These are phyloP conservation scores for Drosophila funebris DNA, from an alignment of 1,140 invertebrate species.

Conservation along the genomic window DNA sequence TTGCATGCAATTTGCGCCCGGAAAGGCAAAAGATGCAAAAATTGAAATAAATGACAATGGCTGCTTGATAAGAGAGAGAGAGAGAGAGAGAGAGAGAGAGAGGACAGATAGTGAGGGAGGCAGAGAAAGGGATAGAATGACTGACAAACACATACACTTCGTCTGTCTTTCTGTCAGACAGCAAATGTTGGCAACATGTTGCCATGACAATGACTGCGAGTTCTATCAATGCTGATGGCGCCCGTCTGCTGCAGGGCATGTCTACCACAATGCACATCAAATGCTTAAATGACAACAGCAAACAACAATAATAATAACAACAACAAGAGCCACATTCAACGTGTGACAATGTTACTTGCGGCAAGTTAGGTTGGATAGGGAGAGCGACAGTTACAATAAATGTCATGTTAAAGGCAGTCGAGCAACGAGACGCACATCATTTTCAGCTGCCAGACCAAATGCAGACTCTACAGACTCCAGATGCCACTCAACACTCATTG, in stretches of 20 bases:
- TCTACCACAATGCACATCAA: constrained; percentile 75
- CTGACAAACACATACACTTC: background rate
- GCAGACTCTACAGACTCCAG: constrained; percentile 15
- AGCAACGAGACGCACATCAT: constrained; percentile 65
- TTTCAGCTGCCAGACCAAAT: constrained; percentile 47
- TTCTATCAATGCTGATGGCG: constrained; percentile 46
- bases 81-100: background rate
- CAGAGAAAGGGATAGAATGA: no score
- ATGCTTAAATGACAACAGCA: constrained; percentile 76
- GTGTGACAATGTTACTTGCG: constrained; percentile 44
- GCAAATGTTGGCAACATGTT: constrained; percentile 70
- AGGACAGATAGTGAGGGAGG: background rate
- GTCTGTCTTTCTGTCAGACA: constrained; percentile 41
- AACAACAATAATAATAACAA: constrained; percentile 36
- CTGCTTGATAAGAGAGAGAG: constrained; percentile 47
- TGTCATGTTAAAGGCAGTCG: constrained; percentile 77
- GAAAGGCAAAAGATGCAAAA: constrained; percentile 63
- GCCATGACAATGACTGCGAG: constrained; percentile 70
- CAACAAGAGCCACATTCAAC: constrained; percentile 36
- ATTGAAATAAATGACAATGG: constrained; percentile 77
- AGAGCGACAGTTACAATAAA: constrained; percentile 74
- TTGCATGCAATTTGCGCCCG: constrained; percentile 65
- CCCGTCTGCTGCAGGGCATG: constrained; percentile 55
- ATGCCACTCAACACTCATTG: constrained; percentile 21
- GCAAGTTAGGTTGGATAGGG: background rate